These are phyloP conservation scores for Zaprionus bogoriensis DNA, from an alignment of 2,888 invertebrate genomes.

Conservation along the genomic window DNA sequence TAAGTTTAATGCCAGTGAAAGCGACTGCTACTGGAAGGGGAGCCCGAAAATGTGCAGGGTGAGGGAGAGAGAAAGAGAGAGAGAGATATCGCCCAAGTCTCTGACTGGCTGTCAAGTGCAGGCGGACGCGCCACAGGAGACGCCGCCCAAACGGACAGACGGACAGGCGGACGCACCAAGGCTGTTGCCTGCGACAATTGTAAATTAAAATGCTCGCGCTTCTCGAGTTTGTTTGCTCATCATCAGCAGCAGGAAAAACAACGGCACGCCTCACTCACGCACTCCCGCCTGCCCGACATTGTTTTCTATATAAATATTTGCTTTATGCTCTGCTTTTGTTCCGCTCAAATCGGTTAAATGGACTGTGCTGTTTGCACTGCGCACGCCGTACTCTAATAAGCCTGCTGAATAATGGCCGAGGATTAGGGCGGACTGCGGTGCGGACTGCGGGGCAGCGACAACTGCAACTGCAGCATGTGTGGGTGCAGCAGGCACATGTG, in stretches of 20 bases:
- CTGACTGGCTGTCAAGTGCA: conserved; percentile 35
- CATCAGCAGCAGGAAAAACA: conserved; percentile 52
- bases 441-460: background rate
- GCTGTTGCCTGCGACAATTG: conserved; percentile 51
- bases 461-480: conserved; percentile 21
- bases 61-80: background rate
- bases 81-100: background rate
- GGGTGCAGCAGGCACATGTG: conserved; percentile 18
- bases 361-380: conserved; percentile 66
- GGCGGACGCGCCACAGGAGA: conserved; percentile 29
- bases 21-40: conserved; percentile 1
- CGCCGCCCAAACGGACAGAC: conserved; percentile 14
- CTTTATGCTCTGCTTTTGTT: conserved; percentile 55
- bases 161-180: conserved; percentile 26
- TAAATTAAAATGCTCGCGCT: conserved; percentile 53
- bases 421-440: conserved; percentile 31
- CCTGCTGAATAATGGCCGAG: conserved; percentile 57
- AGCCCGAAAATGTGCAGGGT: too few species aligned
- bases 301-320: conserved; percentile 73
- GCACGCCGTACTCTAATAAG: conserved; percentile 68
- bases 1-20: conserved; percentile 59
- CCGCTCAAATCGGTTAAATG: conserved; percentile 71
- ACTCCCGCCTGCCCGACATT: conserved; percentile 39
- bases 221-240: conserved; percentile 65
- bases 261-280: conserved; percentile 40